Evolutionary conservation across 2,888 invertebrate genomes (phyloP), one percentile per base, ranked within the genome.

Genomic region (Cheilosia impressa): DNA sequence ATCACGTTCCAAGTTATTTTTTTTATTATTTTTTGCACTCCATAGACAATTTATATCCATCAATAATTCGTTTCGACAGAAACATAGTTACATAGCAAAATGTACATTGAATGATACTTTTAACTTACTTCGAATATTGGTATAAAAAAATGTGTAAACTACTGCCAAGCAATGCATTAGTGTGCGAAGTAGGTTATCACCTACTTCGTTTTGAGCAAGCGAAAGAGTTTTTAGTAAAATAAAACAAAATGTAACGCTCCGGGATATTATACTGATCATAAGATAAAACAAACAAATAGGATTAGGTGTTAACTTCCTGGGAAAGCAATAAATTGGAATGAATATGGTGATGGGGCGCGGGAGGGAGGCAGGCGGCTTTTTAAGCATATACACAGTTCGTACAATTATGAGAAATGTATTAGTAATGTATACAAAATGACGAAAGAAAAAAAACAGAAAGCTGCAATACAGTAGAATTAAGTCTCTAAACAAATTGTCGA

Each of bases 401-500:
- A 50, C 41, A 63, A 38, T 38, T 38, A 38, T 38, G 13, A 13
- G 13, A 38, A 38, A 38, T 38, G 38, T 38, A 38, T 38, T 38
- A 38, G 13, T 13, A 13, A 24, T 45, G 55, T 31, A 22, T 19
- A 60, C 52, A 62, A 82, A 45, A 31, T 4, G 38, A 52, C 6
- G 45, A 69, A 5, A 17, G n/a, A n/a, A 75, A 13, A 7, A 60
- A 22, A 34, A 47, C n/a, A 43, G 24, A 41, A 68, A 76, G 68
- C 77, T 65, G 76, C 55, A 19, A 50, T 41, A 19, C 15, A n/a
- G 45, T 52, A 45, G 9, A 0, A 24, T 55, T 50, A 24, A 31
- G 13, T 15, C 7, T 66, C 87, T 88, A 92, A 87, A 90, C 90
- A 88, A 93, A 94, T 63, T 93, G 93, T 47, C 90, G 91, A 79